These are phyloP conservation scores for Malaclemys terrapin DNA, from an alignment of 2,113 vertebrate species.

Conservation along the genomic window DNA sequence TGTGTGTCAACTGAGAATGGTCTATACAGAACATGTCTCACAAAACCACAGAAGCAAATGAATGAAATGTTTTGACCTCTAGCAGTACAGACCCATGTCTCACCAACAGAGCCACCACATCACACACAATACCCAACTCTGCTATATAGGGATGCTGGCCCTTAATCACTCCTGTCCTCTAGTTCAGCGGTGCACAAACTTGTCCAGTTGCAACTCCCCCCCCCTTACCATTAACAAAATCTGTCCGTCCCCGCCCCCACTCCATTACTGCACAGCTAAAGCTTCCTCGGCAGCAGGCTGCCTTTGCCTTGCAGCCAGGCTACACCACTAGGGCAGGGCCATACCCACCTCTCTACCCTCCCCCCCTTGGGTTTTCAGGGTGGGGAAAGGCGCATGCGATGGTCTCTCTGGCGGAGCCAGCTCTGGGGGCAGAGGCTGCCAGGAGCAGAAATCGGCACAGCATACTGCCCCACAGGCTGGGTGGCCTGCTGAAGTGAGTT, in stretches of 20 bases:
- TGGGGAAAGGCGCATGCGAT: background rate
- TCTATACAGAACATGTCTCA: no score
- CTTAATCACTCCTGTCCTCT: background rate
- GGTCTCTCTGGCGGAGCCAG: background rate
- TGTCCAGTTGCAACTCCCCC: no score
- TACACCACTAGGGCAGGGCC: no score
- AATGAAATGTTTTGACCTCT: background rate
- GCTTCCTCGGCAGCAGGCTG: no score
- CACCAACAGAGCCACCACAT: background rate
- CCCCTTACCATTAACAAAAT: no score
- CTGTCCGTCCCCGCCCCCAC: no score
- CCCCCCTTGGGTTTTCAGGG: no score
- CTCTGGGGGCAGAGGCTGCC: background rate
- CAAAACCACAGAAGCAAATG: background rate
- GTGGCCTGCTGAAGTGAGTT: no score
- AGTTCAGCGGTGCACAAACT: background rate
- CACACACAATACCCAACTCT: background rate
- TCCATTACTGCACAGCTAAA: no score
- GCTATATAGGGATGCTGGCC: background rate
- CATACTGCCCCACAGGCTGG: background rate
- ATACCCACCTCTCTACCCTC: no score
- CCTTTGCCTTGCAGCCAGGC: no score
- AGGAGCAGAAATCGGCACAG: background rate
- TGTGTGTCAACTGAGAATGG: background rate
- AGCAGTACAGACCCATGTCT: background rate